A percentile compares a stretch with the other conserved stretches of the same genome.
Conservation (phyloP, 53 echinoderm and acorn worm genomes). For the Echinometra lucunter region DNA sequence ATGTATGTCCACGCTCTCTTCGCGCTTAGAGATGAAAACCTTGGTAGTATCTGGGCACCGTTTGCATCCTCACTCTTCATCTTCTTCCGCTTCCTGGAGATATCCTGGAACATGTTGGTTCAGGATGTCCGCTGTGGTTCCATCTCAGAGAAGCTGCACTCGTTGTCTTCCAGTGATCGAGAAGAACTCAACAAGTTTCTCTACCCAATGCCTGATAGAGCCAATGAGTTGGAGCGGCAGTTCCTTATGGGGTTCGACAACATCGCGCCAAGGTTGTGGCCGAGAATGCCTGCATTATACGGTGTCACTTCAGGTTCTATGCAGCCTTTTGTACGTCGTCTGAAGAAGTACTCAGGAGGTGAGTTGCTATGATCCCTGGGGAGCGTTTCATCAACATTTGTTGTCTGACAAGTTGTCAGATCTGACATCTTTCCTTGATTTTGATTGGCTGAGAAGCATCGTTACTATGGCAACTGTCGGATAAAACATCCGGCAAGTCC, state of each 20-base stretch:
- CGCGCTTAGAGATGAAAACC: slow-evolving; percentile 43
- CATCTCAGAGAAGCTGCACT: not conserved
- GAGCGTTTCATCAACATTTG: no score
- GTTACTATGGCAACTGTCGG: no score
- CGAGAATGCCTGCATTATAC: slow-evolving; percentile 21
- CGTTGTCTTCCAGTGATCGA: not conserved
- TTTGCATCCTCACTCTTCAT: slow-evolving; percentile 47
- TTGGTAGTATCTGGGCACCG: slow-evolving; percentile 50
- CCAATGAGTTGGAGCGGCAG: slow-evolving; percentile 52
- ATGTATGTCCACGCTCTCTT: slow-evolving; percentile 65
- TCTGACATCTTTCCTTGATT: no score
- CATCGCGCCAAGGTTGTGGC: slow-evolving; percentile 49
- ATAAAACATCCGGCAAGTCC: no score
- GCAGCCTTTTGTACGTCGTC: slow-evolving; percentile 9
- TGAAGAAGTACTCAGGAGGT: slow-evolving; percentile 50
- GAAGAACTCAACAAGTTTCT: slow-evolving; percentile 16
- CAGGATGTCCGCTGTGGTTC: slow-evolving; percentile 49
- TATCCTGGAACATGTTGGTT: slow-evolving; percentile 58
- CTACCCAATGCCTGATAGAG: slow-evolving; percentile 24
- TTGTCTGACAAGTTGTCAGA: no score
- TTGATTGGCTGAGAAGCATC: no score
- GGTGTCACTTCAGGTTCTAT: slow-evolving; percentile 39
- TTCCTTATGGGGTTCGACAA: slow-evolving; percentile 60
- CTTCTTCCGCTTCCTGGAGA: slow-evolving; percentile 61
- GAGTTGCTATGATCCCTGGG: not conserved